Conservation (phyloP, 2,113 vertebrate genomes). For the Thunnus thynnus region DNA sequence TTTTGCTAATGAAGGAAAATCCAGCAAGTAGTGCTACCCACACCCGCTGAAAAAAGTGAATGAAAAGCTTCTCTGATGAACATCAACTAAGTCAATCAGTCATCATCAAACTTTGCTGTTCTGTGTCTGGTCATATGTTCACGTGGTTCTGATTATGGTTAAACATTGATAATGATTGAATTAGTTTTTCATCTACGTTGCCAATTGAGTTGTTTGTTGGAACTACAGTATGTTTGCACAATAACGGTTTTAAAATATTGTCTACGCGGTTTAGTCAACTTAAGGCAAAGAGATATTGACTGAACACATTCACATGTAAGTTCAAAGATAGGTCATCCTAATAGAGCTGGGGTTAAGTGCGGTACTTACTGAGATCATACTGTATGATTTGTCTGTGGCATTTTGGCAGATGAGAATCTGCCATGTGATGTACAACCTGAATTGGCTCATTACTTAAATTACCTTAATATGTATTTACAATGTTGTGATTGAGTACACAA, state of each 20-base stretch:
- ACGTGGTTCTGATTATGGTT: background rate
- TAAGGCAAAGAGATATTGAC: background rate
- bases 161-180: too few relatives aligned
- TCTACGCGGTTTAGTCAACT: background rate
- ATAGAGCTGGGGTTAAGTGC: too few relatives aligned
- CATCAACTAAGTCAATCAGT: background rate
- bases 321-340: background rate
- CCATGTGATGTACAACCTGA: too few relatives aligned
- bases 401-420: background rate
- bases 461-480: background rate
- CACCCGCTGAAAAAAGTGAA: slow-evolving; percentile 10
- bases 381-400: too few relatives aligned
- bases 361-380: too few relatives aligned
- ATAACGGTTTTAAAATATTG: background rate
- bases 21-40: background rate
- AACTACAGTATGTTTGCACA: background rate
- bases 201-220: too few relatives aligned
- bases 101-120: too few relatives aligned
- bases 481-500: background rate
- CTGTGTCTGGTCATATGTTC: background rate
- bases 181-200: too few relatives aligned
- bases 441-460: background rate
- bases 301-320: background rate
- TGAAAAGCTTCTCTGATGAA: background rate
- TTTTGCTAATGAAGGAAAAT: slow-evolving; percentile 16